Conservation (phyloP, 64 coral and sea anemone genomes). For the Exaiptasia diaphana region DNA sequence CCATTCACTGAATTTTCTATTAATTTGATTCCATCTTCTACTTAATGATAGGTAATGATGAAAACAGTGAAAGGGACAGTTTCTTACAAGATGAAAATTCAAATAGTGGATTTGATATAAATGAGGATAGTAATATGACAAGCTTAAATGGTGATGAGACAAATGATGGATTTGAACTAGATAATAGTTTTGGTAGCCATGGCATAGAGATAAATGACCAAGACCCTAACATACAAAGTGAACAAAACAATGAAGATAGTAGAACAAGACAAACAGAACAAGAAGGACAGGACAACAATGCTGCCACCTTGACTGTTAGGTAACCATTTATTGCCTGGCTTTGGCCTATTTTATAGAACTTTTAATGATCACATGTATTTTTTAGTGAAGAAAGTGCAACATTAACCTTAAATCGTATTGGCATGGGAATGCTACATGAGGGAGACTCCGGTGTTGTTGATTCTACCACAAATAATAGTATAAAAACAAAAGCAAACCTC, state of each 20-base stretch:
- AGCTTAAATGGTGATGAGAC: slow-evolving; percentile 56
- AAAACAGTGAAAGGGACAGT: slow-evolving; percentile 42
- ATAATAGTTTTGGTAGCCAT: slow-evolving; percentile 70
- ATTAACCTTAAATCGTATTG: slow-evolving; percentile 75
- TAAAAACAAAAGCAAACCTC: too few relatives aligned
- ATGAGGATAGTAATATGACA: slow-evolving; percentile 62
- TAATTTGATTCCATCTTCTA: background rate
- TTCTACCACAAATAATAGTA: slow-evolving; percentile 46
- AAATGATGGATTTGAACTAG: slow-evolving; percentile 58
- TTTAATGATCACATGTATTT: too few relatives aligned
- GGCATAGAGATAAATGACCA: slow-evolving; percentile 56
- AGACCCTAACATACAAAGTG: slow-evolving; percentile 26
- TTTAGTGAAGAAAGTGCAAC: slow-evolving; percentile 91
- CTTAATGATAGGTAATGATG: slow-evolving; percentile 27
- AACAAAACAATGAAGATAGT: slow-evolving; percentile 33
- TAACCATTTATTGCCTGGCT: background rate
- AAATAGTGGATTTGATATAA: slow-evolving; percentile 55
- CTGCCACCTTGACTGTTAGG: slow-evolving; percentile 72
- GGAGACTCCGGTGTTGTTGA: slow-evolving; percentile 76
- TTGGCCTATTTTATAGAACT: too few relatives aligned
- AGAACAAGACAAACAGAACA: slow-evolving; percentile 15
- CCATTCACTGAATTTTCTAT: too few relatives aligned
- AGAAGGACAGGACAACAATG: slow-evolving; percentile 85
- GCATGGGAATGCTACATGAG: slow-evolving; percentile 85
- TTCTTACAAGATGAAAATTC: slow-evolving; percentile 55